Evolutionary conservation across 1,140 invertebrate genomes (phyloP), one percentile per base, ranked within the genome.

Genomic region (Theocolax elegans): DNA sequence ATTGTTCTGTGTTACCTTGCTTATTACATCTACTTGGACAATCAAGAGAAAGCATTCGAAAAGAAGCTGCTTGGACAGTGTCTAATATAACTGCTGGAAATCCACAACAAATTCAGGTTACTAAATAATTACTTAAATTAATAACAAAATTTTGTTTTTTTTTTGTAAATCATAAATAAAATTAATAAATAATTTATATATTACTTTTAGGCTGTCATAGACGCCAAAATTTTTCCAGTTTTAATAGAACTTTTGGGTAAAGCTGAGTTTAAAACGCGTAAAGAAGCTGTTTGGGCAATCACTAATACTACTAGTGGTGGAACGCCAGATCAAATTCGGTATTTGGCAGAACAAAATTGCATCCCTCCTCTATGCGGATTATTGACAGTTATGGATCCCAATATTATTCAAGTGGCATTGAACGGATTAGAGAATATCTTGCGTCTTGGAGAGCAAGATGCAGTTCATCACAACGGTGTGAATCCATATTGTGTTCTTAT

Each of bases 11-110:
- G 35, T 87, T 99, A 68, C 92, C 93, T 0, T 96, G 92, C 82
- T 87, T 99, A 48, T 88, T 93, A 63, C 91, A 94, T 80, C 87
- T 99, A 29, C 87, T 99, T 49, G 89, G 88, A 49, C 92, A 92
- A 9, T 79, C 88, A 40, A 94, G 94, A 77, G 97, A 99, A 85
- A 90, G 92, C 25, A 92, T 98, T 51, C 89, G 94, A 59, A 99
- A 99, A 88, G 97, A 99, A 86, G 95, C 97, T 7, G 98, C 96
- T 81, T 99, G 97, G 97, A 98, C 97, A 48, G 93, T 99, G 73
- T 98, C 96, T 42, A 99, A 99, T 86, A 98, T 99, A 59, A 98
- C 97, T 3, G 97, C 97, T 62, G 97, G 97, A 54, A 99, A 98
- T 87, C 90, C 93, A 53, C 90, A 92, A 76, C 97, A 99, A 87